A percentile compares a stretch with the other conserved stretches of the same genome.
phyloP scores from a whole-genome alignment of 2,113 vertebrate genomes.

The Nipponia nippon region DNA sequence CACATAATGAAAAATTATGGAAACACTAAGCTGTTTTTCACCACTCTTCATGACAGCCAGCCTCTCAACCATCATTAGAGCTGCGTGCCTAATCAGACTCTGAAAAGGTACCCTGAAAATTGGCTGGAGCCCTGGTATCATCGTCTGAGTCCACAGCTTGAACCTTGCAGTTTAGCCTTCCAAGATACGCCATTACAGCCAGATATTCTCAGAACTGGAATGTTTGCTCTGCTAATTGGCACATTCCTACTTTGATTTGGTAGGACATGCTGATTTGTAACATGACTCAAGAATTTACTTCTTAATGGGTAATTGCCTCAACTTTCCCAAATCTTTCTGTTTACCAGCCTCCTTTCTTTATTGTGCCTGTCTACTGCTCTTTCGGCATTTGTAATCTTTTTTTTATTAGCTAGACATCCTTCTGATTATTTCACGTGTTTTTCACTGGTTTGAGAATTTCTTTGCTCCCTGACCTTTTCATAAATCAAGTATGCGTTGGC shows the following conservation, averaged over 20 bases:
- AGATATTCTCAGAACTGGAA: constrained; percentile 13
- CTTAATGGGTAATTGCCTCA: constrained; percentile 37
- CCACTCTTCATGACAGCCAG: background rate
- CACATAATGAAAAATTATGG: background rate
- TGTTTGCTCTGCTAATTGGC: constrained; percentile 48
- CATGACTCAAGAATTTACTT: constrained; percentile 40
- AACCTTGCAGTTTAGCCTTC: background rate
- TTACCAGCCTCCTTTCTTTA: background rate
- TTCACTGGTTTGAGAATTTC: constrained; percentile 20
- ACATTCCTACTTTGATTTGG: constrained; percentile 54
- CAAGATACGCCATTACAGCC: background rate
- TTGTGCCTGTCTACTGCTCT: background rate
- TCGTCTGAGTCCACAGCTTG: background rate
- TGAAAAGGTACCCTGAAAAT: constrained; percentile 3
- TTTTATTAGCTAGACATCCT: background rate
- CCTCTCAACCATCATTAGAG: constrained; percentile 8
- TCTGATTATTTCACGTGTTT: constrained; percentile 3
- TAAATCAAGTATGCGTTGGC: background rate
- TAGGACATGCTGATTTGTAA: constrained; percentile 53
- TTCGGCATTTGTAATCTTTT: background rate
- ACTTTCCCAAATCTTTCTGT: background rate
- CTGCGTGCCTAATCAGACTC: background rate
- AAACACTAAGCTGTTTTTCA: constrained; percentile 13
- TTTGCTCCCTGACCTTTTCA: constrained; percentile 3
- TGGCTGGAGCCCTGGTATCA: background rate